phyloP scores from a whole-genome alignment of 2,888 invertebrate species.

The Caenorhabditis imperialis region DNA sequence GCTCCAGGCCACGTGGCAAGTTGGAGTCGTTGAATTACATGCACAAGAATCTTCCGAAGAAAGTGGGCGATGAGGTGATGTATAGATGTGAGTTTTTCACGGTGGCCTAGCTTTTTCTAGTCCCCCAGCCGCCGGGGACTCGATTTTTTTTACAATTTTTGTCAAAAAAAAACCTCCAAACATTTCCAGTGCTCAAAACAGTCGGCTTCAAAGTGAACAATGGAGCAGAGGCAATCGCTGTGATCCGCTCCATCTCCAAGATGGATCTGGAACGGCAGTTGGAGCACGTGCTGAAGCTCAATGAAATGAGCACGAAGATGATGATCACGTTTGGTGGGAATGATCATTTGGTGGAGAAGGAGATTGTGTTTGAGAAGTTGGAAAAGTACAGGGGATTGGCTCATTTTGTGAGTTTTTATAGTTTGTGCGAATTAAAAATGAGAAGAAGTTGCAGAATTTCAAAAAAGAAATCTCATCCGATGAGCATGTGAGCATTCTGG shows the following conservation, averaged over 20 bases:
- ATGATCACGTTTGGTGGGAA: slow-evolving; percentile 52
- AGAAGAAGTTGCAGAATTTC: slow-evolving; percentile 15
- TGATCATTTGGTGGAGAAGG: slow-evolving; percentile 53
- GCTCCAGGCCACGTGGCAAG: slow-evolving; percentile 55
- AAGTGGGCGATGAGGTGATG: slow-evolving; percentile 17
- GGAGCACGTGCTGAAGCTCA: slow-evolving; percentile 48
- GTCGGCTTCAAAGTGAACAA: slow-evolving; percentile 38
- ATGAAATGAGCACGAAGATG: slow-evolving; percentile 35
- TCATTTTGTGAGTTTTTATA: slow-evolving; percentile 31
- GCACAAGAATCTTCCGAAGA: slow-evolving; percentile 36
- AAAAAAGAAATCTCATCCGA: slow-evolving; percentile 9
- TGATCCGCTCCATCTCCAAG: slow-evolving; percentile 34
- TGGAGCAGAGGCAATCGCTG: slow-evolving; percentile 48
- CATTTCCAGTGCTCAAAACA: slow-evolving; percentile 26
- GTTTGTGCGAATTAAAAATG: background rate
- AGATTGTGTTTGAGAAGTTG: slow-evolving; percentile 45
- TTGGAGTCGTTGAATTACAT: slow-evolving; percentile 37
- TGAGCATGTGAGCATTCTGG: slow-evolving; percentile 17
- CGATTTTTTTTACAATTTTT: background rate
- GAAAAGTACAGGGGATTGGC: slow-evolving; percentile 39
- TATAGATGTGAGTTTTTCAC: slow-evolving; percentile 25
- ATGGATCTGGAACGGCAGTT: slow-evolving; percentile 36
- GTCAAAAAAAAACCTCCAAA: no score
- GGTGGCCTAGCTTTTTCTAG: no score
- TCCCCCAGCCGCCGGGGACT: no score